Evolutionary conservation across 2,888 invertebrate genomes (phyloP).

Genomic region (Zeuzera pyrina): DNA sequence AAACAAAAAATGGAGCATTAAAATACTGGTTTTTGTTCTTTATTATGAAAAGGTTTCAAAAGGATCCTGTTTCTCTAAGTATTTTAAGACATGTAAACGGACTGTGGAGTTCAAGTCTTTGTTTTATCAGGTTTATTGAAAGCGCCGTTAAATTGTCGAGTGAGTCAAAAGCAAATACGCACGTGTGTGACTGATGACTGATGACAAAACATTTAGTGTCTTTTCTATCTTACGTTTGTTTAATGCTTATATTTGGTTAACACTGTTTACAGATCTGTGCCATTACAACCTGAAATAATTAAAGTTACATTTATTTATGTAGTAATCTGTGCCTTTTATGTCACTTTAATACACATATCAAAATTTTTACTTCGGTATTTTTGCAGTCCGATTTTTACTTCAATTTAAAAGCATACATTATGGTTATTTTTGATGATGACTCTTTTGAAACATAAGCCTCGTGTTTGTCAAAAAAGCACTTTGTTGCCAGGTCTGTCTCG

Average conservation of each 20-base stretch:
- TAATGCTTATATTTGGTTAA: slow-evolving; percentile 32
- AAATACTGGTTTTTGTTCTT: slow-evolving; percentile 22
- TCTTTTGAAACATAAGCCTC: slow-evolving; percentile 20
- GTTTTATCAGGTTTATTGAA: slow-evolving; percentile 23
- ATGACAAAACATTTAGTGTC: slow-evolving; percentile 35
- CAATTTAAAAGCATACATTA: too few relatives aligned
- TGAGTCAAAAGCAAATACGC: slow-evolving; percentile 42
- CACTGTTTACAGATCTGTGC: too few relatives aligned
- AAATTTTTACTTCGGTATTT: too few relatives aligned
- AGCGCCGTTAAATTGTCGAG: slow-evolving; percentile 22
- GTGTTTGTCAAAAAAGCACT: slow-evolving; percentile 23
- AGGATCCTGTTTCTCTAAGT: slow-evolving; percentile 19
- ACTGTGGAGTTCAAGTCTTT: slow-evolving; percentile 15
- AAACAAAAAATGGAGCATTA: slow-evolving; percentile 19
- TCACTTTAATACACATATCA: too few relatives aligned
- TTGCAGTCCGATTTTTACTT: too few relatives aligned
- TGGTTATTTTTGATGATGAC: slow-evolving; percentile 25
- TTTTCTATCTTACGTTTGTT: slow-evolving; percentile 44
- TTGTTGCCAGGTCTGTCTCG: slow-evolving; percentile 30
- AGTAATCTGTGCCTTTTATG: too few relatives aligned
- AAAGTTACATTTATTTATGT: too few relatives aligned
- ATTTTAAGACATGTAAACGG: slow-evolving; percentile 6
- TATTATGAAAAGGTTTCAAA: slow-evolving; percentile 8
- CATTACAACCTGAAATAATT: too few relatives aligned
- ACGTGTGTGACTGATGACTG: too few relatives aligned